Conservation (phyloP, 2,113 vertebrate genomes). For the Pterophyllum scalare region DNA sequence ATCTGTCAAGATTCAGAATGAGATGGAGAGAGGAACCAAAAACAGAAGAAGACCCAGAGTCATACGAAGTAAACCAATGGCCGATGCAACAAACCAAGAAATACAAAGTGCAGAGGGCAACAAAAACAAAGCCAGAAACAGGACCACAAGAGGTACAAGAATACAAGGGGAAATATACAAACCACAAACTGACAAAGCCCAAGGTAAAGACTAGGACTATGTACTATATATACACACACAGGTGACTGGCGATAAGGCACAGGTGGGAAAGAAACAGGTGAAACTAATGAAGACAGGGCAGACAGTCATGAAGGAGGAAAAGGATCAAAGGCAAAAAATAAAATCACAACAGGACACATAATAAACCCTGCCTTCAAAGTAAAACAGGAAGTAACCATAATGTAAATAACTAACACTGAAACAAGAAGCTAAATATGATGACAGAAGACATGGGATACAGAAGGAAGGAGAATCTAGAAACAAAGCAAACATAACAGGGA, state of each 20-base stretch:
- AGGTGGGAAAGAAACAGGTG: neutral
- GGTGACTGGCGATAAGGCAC: neutral
- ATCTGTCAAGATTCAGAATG: neutral
- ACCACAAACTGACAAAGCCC: neutral
- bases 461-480: neutral
- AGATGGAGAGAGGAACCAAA: neutral
- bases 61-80: neutral
- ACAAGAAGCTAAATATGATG: no score
- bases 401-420: neutral
- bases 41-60: neutral
- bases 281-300: neutral
- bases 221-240: no score
- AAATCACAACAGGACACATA: neutral
- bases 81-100: neutral
- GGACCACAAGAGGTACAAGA: neutral
- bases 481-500: neutral
- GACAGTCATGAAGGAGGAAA: neutral
- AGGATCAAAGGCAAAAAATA: neutral
- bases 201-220: neutral
- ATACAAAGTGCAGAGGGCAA: neutral
- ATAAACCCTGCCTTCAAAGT: neutral
- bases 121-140: neutral
- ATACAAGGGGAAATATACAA: rapidly evolving
- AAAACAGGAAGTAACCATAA: neutral
- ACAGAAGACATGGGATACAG: no score